Percentiles rank a stretch among this genome's conserved stretches.
Conservation (phyloP, 2,797 vertebrate genomes). For the Acipenser transmontanus region DNA sequence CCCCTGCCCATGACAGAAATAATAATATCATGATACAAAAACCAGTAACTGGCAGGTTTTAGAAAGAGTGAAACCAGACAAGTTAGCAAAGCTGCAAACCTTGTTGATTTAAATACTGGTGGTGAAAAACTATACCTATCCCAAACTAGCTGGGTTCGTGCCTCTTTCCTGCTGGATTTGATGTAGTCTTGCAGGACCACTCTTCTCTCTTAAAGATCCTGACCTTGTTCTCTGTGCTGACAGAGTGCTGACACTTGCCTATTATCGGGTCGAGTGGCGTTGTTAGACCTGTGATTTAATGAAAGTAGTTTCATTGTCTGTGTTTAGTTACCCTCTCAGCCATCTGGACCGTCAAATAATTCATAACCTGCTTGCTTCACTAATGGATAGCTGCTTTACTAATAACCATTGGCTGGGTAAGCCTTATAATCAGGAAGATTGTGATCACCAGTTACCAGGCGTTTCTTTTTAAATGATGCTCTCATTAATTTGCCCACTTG, state of each 20-base stretch:
- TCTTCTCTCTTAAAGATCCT: neutral
- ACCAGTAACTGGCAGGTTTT: too few relatives aligned
- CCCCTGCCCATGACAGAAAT: too few relatives aligned
- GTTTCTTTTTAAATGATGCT: neutral
- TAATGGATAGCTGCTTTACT: neutral
- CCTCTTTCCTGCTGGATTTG: neutral
- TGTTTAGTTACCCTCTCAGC: neutral
- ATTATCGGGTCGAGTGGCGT: neutral
- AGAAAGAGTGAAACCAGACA: too few relatives aligned
- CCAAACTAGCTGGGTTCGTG: neutral
- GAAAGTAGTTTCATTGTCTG: too few relatives aligned
- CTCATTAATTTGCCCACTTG: neutral
- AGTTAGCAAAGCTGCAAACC: neutral
- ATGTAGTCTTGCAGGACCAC: neutral
- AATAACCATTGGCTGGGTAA: neutral
- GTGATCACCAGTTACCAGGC: neutral
- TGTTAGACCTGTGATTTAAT: neutral
- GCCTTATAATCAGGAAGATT: neutral
- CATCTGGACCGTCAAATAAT: neutral
- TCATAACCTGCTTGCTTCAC: conserved; percentile 1
- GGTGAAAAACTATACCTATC: neutral
- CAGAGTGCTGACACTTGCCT: too few relatives aligned
- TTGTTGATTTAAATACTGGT: neutral
- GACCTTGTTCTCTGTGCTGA: neutral
- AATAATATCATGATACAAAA: too few relatives aligned